Base-by-base conservation (phyloP, 1,140 invertebrate species). In the Propsilocerus akamusi region DNA sequence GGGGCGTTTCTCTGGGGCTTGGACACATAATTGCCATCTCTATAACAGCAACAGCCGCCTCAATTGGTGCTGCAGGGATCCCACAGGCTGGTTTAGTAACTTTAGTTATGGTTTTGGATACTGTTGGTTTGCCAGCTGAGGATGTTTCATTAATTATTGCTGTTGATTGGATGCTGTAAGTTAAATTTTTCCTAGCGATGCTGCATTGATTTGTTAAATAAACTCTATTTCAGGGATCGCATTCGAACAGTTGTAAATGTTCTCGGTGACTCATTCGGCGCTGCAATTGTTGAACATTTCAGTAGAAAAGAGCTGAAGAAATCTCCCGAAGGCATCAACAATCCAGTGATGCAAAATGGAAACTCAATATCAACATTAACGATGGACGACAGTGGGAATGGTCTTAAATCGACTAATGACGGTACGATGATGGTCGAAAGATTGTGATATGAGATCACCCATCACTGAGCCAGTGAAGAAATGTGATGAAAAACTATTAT, bases 181-280 rank as follows among this genome's bases (percentile, higher is more conserved):
- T 76, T 46, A 46, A 41, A 24, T 23, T 5, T 4, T 47, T 30
- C n/a, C 28, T 7, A 30, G n/a, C n/a, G n/a, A 30, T 30, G 6
- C 6, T 8, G 14, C 7, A 6, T 20, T 46, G 37, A 6, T 20
- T 7, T 7, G 46, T 22, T 12, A 8, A 4, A 46, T 7, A n/a
- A 26, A 72, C 48, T 20, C 14, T 25, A 23, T 6, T 73, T 6
- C 64, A 92, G 87, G 53, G 88, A 91, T 65, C 79, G 87, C 51
- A 85, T 90, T 66, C 72, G 89, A 50, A 93, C 89, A 34, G 80
- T 83, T 25, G 81, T 91, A 17, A 93, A 93, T 61, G 88, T 93
- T 1, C 68, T 88, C 49, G 88, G 89, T 5, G 89, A 93, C 62
- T 81, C 85, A 14, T 73, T 88, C 30, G 89, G 89, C 10, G 86